Conservation (phyloP, 2,113 vertebrate species). For the Tetrax tetrax region DNA sequence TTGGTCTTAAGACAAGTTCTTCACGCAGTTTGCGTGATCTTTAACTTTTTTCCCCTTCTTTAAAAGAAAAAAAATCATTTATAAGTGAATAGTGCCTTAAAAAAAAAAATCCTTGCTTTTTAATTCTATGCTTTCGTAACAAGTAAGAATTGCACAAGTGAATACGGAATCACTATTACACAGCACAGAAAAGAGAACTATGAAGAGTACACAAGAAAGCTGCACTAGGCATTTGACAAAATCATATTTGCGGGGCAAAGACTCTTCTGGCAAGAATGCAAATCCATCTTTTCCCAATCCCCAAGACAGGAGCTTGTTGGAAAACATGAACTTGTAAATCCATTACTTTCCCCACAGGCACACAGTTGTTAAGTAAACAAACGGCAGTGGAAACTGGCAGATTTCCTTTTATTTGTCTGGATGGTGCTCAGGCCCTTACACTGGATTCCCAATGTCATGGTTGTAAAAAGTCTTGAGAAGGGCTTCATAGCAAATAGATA, state of each 20-base stretch:
- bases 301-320: not conserved
- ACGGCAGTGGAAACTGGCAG: not conserved
- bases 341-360: not conserved
- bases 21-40: not conserved
- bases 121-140: not conserved
- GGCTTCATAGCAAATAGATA: not conserved
- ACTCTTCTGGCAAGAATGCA: not conserved
- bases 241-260: not conserved
- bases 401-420: not conserved
- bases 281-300: not conserved
- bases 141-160: not conserved
- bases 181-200: not conserved
- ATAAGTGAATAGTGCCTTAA: not conserved
- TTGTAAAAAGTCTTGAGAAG: not conserved
- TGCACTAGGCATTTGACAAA: not conserved
- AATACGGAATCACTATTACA: not conserved
- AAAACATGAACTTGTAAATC: conserved; percentile 27
- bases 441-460: not conserved
- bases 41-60: not conserved
- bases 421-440: not conserved
- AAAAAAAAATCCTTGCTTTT: not conserved
- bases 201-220: not conserved
- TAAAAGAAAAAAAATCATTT: not conserved
- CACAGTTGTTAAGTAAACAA: not conserved
- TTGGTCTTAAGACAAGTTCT: not conserved